A percentile compares a stretch with the other conserved stretches of the same genome.
Evolutionary conservation across 92 coral and sea anemone species (phyloP).

Genomic region (Actinernus sp.): DNA sequence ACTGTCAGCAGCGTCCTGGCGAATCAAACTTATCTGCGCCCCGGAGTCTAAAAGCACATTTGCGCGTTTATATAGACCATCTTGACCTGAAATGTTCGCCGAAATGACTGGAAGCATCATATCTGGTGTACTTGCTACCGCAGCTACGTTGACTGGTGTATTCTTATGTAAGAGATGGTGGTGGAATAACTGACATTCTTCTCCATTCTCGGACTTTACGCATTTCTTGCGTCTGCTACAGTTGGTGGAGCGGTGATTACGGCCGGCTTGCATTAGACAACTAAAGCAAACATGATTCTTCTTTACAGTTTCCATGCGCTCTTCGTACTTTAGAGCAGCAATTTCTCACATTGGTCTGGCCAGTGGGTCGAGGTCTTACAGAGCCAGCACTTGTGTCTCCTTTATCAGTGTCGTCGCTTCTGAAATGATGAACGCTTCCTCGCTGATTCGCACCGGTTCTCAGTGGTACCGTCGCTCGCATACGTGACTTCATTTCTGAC

Average conservation of each 20-base stretch:
- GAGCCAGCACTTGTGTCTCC: slow-evolving; percentile 32
- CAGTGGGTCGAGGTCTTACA: slow-evolving; percentile 54
- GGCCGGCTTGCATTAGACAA: slow-evolving; percentile 50
- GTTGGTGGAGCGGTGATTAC: slow-evolving; percentile 46
- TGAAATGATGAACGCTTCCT: not conserved
- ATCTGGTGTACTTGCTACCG: no score
- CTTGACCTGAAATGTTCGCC: no score
- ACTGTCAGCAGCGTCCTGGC: slow-evolving; percentile 43
- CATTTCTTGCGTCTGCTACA: slow-evolving; percentile 53
- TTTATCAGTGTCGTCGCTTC: not conserved
- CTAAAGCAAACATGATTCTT: slow-evolving; percentile 66
- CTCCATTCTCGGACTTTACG: slow-evolving; percentile 10
- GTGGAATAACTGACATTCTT: not conserved
- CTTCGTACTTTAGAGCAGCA: slow-evolving; percentile 1
- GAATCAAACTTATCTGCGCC: no score
- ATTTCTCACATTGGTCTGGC: slow-evolving; percentile 52
- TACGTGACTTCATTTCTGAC: slow-evolving; percentile 44
- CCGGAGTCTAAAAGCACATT: no score
- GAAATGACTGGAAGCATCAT: no score
- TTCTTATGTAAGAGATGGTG: no score
- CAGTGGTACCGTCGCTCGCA: slow-evolving; percentile 57
- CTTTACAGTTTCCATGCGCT: slow-evolving; percentile 34
- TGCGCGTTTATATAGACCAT: no score
- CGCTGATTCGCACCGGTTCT: slow-evolving; percentile 10
- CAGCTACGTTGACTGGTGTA: no score